phyloP scores from a whole-genome alignment of 2,888 invertebrate genomes.

The Leptinotarsa peninsularis region DNA sequence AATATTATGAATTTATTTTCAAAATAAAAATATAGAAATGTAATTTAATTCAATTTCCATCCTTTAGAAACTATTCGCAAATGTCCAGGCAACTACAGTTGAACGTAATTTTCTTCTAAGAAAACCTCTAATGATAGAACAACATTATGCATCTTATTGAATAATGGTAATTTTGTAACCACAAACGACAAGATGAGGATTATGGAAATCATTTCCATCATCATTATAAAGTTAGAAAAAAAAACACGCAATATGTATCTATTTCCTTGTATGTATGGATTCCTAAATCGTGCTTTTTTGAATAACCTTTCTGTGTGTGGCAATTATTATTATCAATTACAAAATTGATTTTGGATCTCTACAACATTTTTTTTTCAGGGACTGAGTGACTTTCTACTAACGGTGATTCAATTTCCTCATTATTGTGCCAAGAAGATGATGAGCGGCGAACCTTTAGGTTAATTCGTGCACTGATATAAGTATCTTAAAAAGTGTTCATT shows the following conservation, averaged over 20 bases:
- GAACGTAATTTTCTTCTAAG: too few species aligned
- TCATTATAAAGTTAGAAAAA: too few species aligned
- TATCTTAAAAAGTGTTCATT: slow-evolving; percentile 32
- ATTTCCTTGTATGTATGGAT: too few species aligned
- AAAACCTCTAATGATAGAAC: neutral
- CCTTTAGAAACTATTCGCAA: neutral
- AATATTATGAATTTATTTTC: too few species aligned
- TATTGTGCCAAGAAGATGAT: slow-evolving; percentile 79
- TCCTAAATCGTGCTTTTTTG: neutral
- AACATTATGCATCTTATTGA: neutral
- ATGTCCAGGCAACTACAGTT: neutral
- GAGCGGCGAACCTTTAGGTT: slow-evolving; percentile 51
- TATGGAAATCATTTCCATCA: too few species aligned
- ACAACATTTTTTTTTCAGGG: slow-evolving; percentile 69
- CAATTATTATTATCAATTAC: neutral
- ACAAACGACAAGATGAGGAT: too few species aligned
- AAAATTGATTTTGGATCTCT: neutral
- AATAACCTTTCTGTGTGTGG: neutral
- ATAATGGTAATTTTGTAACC: too few species aligned
- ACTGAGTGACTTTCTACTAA: slow-evolving; percentile 74
- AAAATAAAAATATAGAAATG: too few species aligned
- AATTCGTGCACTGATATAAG: slow-evolving; percentile 6
- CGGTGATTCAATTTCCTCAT: slow-evolving; percentile 78
- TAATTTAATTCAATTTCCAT: too few species aligned
- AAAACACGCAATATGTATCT: too few species aligned